Evolutionary conservation across 2,888 invertebrate genomes (phyloP).

Genomic region (Slavum lentiscoides): DNA sequence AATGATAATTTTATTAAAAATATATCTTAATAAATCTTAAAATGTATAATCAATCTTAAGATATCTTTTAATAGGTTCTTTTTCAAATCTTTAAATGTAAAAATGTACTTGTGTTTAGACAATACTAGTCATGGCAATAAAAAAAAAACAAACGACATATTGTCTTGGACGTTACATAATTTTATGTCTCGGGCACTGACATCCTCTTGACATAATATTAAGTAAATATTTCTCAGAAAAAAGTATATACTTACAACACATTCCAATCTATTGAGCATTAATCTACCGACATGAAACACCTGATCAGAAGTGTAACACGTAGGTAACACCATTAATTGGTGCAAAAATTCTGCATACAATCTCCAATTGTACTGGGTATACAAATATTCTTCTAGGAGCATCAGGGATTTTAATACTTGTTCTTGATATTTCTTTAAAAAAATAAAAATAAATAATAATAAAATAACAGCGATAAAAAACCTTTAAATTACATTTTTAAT

Average conservation of each 20-base stretch:
- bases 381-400: constrained; percentile 46
- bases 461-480: neutral
- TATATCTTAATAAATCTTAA: too few relatives aligned
- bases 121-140: too few relatives aligned
- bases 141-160: too few relatives aligned
- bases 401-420: constrained; percentile 46
- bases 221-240: neutral
- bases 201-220: neutral
- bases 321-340: constrained; percentile 46
- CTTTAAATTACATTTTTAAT: neutral
- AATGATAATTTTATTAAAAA: too few relatives aligned
- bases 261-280: constrained; percentile 41
- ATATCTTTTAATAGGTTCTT: too few relatives aligned
- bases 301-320: constrained; percentile 43
- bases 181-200: neutral
- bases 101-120: too few relatives aligned
- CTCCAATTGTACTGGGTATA: constrained; percentile 42
- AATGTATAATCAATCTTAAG: too few relatives aligned
- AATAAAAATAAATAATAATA: too few relatives aligned
- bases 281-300: constrained; percentile 30
- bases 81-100: too few relatives aligned
- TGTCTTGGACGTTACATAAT: too few relatives aligned
- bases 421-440: constrained; percentile 46
- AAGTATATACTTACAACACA: constrained; percentile 30
- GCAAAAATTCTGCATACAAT: constrained; percentile 43